phyloP scores from a whole-genome alignment of 1,140 invertebrate species.

The Euura saliciscinereae region DNA sequence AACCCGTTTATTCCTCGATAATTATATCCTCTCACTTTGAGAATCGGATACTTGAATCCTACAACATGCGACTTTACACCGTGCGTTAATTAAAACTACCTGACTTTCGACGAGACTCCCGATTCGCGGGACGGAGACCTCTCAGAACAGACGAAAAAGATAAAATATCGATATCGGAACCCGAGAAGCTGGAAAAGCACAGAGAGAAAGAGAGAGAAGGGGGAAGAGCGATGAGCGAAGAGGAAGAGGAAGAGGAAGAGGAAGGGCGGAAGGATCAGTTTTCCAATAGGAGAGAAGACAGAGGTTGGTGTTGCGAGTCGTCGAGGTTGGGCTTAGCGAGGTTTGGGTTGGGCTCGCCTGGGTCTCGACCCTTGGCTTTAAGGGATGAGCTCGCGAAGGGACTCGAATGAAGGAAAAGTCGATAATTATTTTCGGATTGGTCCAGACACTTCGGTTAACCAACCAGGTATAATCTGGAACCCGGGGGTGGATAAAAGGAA shows the following conservation, averaged over 20 bases:
- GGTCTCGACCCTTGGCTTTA: slow-evolving; percentile 3
- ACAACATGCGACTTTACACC: background rate
- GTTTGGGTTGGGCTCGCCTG: background rate
- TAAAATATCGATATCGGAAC: background rate
- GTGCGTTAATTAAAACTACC: slow-evolving; percentile 7
- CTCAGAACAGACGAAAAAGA: background rate
- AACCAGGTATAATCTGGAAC: background rate
- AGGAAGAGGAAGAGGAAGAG: background rate
- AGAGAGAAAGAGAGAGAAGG: background rate
- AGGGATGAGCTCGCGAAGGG: background rate
- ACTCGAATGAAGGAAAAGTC: slow-evolving; percentile 5
- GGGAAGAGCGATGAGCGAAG: no score
- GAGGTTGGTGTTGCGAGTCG: background rate
- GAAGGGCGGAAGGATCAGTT: slow-evolving; percentile 1
- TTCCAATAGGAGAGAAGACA: slow-evolving; percentile 5
- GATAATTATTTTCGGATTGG: slow-evolving; percentile 7
- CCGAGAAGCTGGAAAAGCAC: background rate
- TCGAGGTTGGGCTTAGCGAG: background rate
- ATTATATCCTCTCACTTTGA: no score
- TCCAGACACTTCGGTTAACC: slow-evolving; percentile 6
- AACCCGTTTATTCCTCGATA: no score
- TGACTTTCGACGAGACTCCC: background rate
- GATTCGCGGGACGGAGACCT: background rate
- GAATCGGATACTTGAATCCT: no score
- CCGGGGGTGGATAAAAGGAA: background rate